A percentile compares a stretch with the other conserved stretches of the same genome.
Evolutionary conservation across 2,113 vertebrate genomes (phyloP).

Genomic region (Serinus canaria): DNA sequence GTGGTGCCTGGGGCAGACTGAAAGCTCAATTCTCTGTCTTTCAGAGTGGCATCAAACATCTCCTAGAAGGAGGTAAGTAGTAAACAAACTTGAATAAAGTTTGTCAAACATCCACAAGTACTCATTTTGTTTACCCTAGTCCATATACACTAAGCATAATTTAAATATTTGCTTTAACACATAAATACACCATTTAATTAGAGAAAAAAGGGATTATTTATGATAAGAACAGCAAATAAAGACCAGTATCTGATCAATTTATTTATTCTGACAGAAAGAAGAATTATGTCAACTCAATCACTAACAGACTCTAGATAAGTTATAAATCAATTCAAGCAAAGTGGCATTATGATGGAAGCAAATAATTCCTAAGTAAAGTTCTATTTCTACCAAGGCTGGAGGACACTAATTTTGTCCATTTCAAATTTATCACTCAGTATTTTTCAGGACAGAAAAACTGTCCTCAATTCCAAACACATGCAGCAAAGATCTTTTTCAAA

Average conservation of each 20-base stretch:
- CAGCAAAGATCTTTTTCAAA: neutral
- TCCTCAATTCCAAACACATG: neutral
- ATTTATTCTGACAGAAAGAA: neutral
- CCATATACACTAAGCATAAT: neutral
- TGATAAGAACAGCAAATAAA: neutral
- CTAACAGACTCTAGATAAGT: neutral
- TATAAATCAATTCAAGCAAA: neutral
- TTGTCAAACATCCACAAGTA: neutral
- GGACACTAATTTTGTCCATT: neutral
- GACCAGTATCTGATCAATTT: neutral
- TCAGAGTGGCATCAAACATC: conserved; percentile 96
- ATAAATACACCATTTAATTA: neutral
- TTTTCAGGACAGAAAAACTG: neutral
- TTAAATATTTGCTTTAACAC: neutral
- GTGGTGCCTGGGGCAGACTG: conserved; percentile 94
- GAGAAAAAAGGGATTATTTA: neutral
- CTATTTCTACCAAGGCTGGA: neutral
- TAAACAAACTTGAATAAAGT: neutral
- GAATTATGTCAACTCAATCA: neutral
- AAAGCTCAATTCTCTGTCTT: conserved; percentile 91
- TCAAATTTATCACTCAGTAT: neutral
- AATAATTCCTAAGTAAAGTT: neutral
- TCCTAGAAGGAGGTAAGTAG: conserved; percentile 74
- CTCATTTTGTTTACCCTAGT: neutral
- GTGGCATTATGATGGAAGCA: neutral